Percentiles rank a stretch among this genome's conserved stretches.
Conservation (phyloP, 2,797 vertebrate genomes). For the Enteromius treurensis region DNA sequence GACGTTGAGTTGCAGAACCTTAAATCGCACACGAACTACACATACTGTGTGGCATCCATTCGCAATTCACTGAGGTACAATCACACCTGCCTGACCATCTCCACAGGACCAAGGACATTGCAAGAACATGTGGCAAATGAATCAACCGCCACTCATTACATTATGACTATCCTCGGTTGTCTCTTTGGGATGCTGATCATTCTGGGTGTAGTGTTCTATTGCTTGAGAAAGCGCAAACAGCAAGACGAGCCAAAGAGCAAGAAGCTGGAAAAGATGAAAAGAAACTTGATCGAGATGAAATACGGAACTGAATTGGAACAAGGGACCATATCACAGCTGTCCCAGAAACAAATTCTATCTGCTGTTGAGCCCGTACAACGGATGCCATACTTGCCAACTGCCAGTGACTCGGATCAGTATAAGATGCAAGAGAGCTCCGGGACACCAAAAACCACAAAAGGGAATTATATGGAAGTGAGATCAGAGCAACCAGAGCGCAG, state of each 20-base stretch:
- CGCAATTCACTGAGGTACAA: conserved; percentile 91
- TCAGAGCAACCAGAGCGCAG: conserved; percentile 80
- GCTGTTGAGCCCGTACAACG: conserved; percentile 84
- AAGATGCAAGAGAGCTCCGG: conserved; percentile 89
- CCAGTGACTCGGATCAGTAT: conserved; percentile 87
- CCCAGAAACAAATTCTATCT: conserved; percentile 86
- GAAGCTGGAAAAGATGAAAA: conserved; percentile 86
- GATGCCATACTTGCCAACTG: conserved; percentile 89
- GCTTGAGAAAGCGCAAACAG: conserved; percentile 81
- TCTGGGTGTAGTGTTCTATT: conserved; percentile 88
- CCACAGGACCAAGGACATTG: conserved; percentile 78
- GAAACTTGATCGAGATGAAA: conserved; percentile 93
- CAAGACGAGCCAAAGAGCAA: conserved; percentile 71
- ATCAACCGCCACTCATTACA: conserved; percentile 94
- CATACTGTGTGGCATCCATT: conserved; percentile 94
- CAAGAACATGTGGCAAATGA: conserved; percentile 73
- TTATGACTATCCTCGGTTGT: conserved; percentile 94
- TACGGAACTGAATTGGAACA: conserved; percentile 86
- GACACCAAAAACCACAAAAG: conserved; percentile 89
- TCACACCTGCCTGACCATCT: conserved; percentile 94
- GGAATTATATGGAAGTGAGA: conserved; percentile 96
- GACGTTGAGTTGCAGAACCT: conserved; percentile 88
- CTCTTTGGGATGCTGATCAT: conserved; percentile 96
- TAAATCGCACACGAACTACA: conserved; percentile 91
- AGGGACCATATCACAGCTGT: conserved; percentile 82